These are phyloP conservation scores for Panagrolaimus sp. DNA, from an alignment of 1,140 invertebrate genomes.

Conservation along the genomic window DNA sequence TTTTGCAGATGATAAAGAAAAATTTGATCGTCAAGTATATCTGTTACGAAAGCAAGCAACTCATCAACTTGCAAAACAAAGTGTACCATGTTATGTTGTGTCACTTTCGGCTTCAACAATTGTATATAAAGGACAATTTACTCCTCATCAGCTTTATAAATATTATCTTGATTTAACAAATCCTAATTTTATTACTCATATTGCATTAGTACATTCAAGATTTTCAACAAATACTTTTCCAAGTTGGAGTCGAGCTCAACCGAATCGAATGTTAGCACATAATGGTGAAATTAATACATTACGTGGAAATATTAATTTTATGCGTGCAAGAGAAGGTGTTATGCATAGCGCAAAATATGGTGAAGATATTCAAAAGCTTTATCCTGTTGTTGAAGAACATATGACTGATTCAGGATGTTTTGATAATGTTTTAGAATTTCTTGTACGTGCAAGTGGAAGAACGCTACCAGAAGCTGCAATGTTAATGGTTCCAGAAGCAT, in stretches of 20 bases:
- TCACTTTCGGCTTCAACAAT: conserved; percentile 80
- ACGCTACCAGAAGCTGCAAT: conserved; percentile 90
- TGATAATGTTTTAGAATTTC: conserved; percentile 94
- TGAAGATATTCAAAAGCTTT: conserved; percentile 75
- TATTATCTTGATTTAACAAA: conserved; percentile 71
- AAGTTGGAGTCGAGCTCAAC: conserved; percentile 96
- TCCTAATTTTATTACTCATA: conserved; percentile 81
- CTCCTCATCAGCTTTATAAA: conserved; percentile 85
- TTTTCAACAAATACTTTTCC: conserved; percentile 99
- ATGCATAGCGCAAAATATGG: conserved; percentile 82
- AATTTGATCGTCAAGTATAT: conserved; percentile 73
- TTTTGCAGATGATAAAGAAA: conserved; percentile 62
- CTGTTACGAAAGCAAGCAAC: conserved; percentile 84
- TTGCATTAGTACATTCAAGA: conserved; percentile 88
- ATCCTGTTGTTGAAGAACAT: conserved; percentile 94
- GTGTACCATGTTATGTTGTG: conserved; percentile 88
- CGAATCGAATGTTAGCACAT: conserved; percentile 88
- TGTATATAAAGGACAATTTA: conserved; percentile 96
- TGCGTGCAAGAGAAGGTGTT: conserved; percentile 95
- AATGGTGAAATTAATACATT: conserved; percentile 99
- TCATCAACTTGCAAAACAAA: conserved; percentile 73
- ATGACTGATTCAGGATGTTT: conserved; percentile 92
- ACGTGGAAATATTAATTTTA: conserved; percentile 92
- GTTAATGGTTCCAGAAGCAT: conserved; percentile 99
- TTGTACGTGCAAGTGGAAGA: conserved; percentile 82